Base-by-base conservation (phyloP, 1,140 invertebrate genomes). In the Battus philenor region DNA sequence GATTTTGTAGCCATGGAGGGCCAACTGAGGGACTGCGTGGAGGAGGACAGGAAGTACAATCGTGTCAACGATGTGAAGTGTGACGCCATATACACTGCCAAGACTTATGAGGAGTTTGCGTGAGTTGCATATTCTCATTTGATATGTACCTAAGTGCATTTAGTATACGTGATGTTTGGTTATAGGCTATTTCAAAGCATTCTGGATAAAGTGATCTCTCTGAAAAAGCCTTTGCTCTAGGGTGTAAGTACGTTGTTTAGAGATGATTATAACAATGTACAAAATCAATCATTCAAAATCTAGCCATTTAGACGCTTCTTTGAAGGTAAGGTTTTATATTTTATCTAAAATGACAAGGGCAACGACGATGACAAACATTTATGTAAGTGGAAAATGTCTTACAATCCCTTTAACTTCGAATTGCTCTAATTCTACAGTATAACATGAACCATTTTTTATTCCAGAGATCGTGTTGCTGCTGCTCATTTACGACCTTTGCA, bases 101-200 rank as follows among this genome's bases (percentile, higher is more conserved):
- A 69, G 53, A 75, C 67, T 9, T 87, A 87, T 34, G 83, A 87
- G 46, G 85, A 87, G 44, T 87, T 87, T 17, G 79, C 81, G 85
- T 86, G 29, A 78, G 80, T 66, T n/a, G 11, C 9, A 30, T 44
- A 7, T 36, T 38, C n/a, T n/a, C 41, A 8, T 30, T 2, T 24
- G 12, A 18, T 20, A 9, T 0, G 9, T 39, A 4, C 17, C 5
- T 16, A 22, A 16, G 18, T 20, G 16, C n/a, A 18, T n/a, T 26
- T 11, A 4, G 5, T 6, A 30, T 30, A 30, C 5, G 13, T 5
- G 1, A 4, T 29, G n/a, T n/a, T n/a, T n/a, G n/a, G n/a, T n/a
- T n/a, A n/a, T n/a, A n/a, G n/a, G n/a, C n/a, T n/a, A n/a, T n/a
- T n/a, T n/a, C n/a, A n/a, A n/a, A n/a, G n/a, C n/a, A n/a, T n/a